Evolutionary conservation across 2,797 vertebrate genomes (phyloP), one percentile per base, ranked within the genome.

Genomic region (Channallabes apus): DNA sequence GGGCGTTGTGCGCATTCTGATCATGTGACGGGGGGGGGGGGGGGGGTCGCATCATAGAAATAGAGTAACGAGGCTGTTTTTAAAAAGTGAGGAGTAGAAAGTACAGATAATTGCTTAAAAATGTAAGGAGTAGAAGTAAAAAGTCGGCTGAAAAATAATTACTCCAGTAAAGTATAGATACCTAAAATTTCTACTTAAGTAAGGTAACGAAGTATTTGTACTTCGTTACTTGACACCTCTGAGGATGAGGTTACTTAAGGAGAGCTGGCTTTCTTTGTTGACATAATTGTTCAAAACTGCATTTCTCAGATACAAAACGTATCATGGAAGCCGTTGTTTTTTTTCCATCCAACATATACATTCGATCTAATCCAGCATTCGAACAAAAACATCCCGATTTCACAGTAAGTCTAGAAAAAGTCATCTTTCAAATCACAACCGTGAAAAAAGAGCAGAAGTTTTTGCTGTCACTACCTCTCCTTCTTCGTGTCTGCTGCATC

Each of bases 401-500:
- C 51, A 79, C 68, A 85, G 17, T 29, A 24, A 38, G n/a, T 38
- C 27, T 41, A 29, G 64, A 32, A 12, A 71, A 80, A 67, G 46
- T 59, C 41, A 22, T 61, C 24, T 69, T 72, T 80, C 41, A 75
- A 78, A 62, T 80, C 62, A 84, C 77, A 86, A 59, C 68, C 54
- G n/a, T 59, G 46, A 62, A 62, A 62, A 61, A 12, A 32, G 51
- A 32, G n/a, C 17, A 11, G 22, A 56, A 72, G n/a, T 80, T 76
- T 62, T 35, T n/a, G 6, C 24, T 64, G 56, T 77, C 83, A 17
- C 79, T 59, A 6, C 29, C 18, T 59, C 75, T 38, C 3, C 20
- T 22, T 24, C 75, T 24, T 78, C 20, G 4, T 61, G 8, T 78
- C 79, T 72, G 38, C 78, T 86, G 82, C 29, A 80, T 84, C 90